phyloP scores from a whole-genome alignment of 2,888 invertebrate genomes.

The Spatulosminthurus flaviceps region DNA sequence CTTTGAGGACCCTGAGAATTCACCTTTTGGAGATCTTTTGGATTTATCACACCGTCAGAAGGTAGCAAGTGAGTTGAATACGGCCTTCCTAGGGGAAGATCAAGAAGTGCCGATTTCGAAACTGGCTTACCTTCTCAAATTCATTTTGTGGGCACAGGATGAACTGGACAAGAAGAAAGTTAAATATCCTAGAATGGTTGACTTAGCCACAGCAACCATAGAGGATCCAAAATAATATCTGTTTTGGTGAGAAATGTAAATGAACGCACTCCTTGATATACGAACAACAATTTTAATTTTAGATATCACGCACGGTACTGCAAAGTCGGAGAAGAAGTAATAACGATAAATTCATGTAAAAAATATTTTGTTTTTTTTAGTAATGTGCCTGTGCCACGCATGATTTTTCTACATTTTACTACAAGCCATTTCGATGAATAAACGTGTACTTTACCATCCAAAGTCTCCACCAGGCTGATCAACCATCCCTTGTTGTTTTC shows the following conservation, averaged over 20 bases:
- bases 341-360: too few relatives aligned
- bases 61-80: conserved; percentile 96
- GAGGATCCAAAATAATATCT: conserved; percentile 74
- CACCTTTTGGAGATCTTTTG: conserved; percentile 94
- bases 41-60: conserved; percentile 94
- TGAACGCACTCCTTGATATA: too few relatives aligned
- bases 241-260: neutral
- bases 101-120: conserved; percentile 90
- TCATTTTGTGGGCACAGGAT: conserved; percentile 95
- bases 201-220: conserved; percentile 84
- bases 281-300: too few relatives aligned
- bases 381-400: too few relatives aligned
- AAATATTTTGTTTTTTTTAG: too few relatives aligned
- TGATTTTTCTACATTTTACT: too few relatives aligned
- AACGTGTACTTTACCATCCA: too few relatives aligned
- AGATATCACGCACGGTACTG: too few relatives aligned
- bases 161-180: conserved; percentile 93
- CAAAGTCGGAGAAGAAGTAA: too few relatives aligned
- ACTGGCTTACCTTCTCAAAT: conserved; percentile 87
- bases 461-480: too few relatives aligned
- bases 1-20: conserved; percentile 93
- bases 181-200: conserved; percentile 95
- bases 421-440: too few relatives aligned
- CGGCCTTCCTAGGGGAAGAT: conserved; percentile 95
- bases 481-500: too few relatives aligned